phyloP scores from a whole-genome alignment of 2,888 invertebrate genomes.

The Magallana nippona region DNA sequence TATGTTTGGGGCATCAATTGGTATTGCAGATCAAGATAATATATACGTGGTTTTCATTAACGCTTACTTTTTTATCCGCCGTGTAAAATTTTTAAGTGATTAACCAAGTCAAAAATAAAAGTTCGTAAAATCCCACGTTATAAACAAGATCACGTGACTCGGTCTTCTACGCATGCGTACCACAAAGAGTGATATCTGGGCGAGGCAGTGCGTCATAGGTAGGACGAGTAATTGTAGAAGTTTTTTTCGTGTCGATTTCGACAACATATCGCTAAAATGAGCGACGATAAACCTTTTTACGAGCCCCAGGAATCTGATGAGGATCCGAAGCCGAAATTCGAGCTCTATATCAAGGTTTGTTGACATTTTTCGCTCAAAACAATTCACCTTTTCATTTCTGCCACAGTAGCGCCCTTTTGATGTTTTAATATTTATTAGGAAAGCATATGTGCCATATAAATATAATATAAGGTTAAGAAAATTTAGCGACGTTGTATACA shows the following conservation, averaged over 20 bases:
- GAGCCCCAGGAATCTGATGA: conserved; percentile 43
- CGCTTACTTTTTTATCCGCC: too few species aligned
- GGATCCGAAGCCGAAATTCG: conserved; percentile 54
- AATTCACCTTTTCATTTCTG: conserved; percentile 11
- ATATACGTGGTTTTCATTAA: too few species aligned
- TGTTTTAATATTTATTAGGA: not conserved
- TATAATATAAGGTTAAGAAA: too few species aligned
- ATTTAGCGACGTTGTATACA: too few species aligned
- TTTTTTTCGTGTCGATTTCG: conserved; percentile 21
- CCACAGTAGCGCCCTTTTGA: not conserved
- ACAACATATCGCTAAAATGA: conserved; percentile 47
- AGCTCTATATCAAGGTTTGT: conserved; percentile 63
- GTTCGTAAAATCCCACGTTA: conserved; percentile 20
- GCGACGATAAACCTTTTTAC: conserved; percentile 46
- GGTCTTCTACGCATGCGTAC: not conserved
- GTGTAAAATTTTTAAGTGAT: too few species aligned
- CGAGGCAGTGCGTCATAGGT: conserved; percentile 49
- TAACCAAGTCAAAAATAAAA: too few species aligned
- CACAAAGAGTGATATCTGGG: conserved; percentile 36
- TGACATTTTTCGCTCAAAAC: conserved; percentile 6
- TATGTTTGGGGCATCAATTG: too few species aligned
- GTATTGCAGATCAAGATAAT: too few species aligned
- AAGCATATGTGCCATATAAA: too few species aligned
- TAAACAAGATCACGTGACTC: conserved; percentile 33
- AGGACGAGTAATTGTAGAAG: not conserved